Evolutionary conservation across 2,797 vertebrate genomes (phyloP).

Genomic region (Rhyacichthys aspro): DNA sequence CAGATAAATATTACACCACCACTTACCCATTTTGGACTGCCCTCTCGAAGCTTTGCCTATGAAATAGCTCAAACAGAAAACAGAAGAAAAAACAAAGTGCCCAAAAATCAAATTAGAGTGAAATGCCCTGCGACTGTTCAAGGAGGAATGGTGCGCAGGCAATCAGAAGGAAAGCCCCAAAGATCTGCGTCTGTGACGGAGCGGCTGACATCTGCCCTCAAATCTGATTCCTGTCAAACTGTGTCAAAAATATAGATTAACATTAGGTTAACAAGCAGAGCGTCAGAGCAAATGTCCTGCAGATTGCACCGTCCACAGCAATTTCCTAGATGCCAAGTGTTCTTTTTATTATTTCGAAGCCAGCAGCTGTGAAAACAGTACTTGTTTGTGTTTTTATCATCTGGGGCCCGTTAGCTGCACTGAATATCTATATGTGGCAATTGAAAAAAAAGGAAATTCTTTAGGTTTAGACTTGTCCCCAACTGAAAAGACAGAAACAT

Average conservation of each 20-base stretch:
- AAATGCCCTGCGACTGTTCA: conserved; percentile 1
- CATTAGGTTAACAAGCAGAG: neutral
- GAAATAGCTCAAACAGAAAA: neutral
- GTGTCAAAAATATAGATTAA: conserved; percentile 1
- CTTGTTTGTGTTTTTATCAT: conserved; percentile 50
- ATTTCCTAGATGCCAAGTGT: neutral
- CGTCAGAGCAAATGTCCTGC: neutral
- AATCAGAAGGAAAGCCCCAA: conserved; percentile 10
- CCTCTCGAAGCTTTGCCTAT: neutral
- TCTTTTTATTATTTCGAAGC: conserved; percentile 11
- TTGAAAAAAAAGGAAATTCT: no score
- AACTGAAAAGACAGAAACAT: neutral
- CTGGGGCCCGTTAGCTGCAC: conserved; percentile 29
- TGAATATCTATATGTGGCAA: conserved; percentile 16
- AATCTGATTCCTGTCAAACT: conserved; percentile 7
- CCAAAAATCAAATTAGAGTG: conserved; percentile 10
- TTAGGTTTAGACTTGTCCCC: no score
- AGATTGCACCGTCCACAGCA: neutral
- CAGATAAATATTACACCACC: neutral
- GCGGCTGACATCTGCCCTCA: neutral
- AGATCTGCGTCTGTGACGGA: neutral
- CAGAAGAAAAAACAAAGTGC: conserved; percentile 1
- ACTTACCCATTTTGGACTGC: neutral
- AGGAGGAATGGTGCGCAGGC: neutral
- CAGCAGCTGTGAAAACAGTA: conserved; percentile 49